These are phyloP conservation scores for Ostrea edulis DNA, from an alignment of 1,140 invertebrate species.

Conservation along the genomic window DNA sequence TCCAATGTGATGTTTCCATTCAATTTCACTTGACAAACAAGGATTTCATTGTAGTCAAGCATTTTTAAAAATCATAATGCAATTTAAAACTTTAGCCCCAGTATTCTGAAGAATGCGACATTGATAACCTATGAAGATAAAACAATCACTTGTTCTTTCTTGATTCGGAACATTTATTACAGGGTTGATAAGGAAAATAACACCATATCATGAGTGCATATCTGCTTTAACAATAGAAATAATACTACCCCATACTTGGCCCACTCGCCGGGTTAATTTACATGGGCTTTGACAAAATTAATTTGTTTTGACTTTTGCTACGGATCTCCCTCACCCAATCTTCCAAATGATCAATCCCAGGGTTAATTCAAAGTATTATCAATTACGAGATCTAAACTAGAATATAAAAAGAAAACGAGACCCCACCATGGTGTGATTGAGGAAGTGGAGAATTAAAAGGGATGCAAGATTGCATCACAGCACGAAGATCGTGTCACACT, in stretches of 20 bases:
- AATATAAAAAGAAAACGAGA: neutral
- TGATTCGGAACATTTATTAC: conserved; percentile 29
- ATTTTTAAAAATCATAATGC: conserved; percentile 29
- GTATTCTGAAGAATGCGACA: conserved; percentile 11
- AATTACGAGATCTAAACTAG: neutral
- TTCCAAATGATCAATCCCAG: neutral
- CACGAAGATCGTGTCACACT: no score
- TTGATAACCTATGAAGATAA: conserved; percentile 23
- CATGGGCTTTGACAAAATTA: neutral
- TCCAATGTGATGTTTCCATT: conserved; percentile 25
- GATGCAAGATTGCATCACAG: no score
- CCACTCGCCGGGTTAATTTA: neutral
- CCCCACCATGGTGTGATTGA: neutral
- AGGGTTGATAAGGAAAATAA: conserved; percentile 14
- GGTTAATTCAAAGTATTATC: neutral
- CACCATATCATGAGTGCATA: neutral
- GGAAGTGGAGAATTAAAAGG: neutral
- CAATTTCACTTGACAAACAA: conserved; percentile 30
- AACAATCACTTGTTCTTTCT: conserved; percentile 35
- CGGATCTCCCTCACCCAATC: neutral
- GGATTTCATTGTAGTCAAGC: neutral
- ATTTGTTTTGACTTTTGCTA: neutral
- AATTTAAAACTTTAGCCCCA: neutral
- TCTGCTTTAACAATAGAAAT: neutral
- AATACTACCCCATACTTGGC: neutral